Base-by-base conservation (phyloP, 2,113 vertebrate genomes). In the Zapornia atra region DNA sequence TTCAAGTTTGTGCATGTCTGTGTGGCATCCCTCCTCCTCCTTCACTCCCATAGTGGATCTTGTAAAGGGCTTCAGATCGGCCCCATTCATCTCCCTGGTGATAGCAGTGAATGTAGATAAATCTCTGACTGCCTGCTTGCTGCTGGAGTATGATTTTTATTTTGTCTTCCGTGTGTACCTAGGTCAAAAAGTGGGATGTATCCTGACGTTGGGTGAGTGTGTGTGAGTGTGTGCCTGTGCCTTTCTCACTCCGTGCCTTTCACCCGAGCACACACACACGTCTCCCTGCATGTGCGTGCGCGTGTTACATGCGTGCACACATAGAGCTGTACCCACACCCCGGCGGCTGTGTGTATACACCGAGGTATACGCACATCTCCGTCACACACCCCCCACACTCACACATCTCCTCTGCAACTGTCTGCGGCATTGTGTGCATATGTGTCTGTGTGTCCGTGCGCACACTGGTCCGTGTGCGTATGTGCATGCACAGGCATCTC, bases 41-140 rank as follows among this genome's bases (percentile, higher is more conserved):
- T 98, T 96, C 97, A 97, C 97, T 98, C 98, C 98, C 97, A 98
- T 98, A 98, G 98, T 98, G 97, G 98, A 98, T 98, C 97, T 97
- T 97, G 97, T 98, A 98, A 97, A 98, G 97, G 97, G 97, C 97
- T 98, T 98, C 98, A 97, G 97, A 97, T 98, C 97, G 96, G 98
- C 98, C 98, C 97, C 98, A 98, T 98, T 98, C 98, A 99, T 99
- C 98, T 98, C 98, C 98, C 98, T 98, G 97, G 98, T 98, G 98
- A 98, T 98, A 98, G 98, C 98, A 98, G 97, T 98, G 98, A 98
- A 98, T 98, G 98, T 98, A 98, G 98, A 98, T 98, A 98, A 98
- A 98, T 98, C 97, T 97, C 98, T 98, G 94, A 95, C 98, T 98
- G 98, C 97, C 97, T 98, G 97, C 98, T 96, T 98, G 98, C 98